phyloP scores from a whole-genome alignment of 2,113 vertebrate species.

The Brachionichthys hirsutus region DNA sequence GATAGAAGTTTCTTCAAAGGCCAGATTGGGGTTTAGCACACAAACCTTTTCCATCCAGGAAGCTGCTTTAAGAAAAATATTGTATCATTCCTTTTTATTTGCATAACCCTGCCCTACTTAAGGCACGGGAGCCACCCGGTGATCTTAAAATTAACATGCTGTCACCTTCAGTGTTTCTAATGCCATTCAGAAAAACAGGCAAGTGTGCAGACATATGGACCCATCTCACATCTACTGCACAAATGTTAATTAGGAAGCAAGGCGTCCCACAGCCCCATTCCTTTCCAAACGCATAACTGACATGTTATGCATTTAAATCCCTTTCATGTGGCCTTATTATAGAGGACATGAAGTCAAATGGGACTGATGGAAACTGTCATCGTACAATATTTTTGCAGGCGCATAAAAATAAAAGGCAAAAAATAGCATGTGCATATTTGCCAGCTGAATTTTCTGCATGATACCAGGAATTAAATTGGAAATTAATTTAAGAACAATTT shows the following conservation, averaged over 20 bases:
- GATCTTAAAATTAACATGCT: slow-evolving; percentile 74
- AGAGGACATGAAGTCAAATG: slow-evolving; percentile 62
- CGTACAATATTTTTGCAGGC: slow-evolving; percentile 25
- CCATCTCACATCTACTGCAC: slow-evolving; percentile 69
- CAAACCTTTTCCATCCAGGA: slow-evolving; percentile 39
- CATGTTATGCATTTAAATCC: slow-evolving; percentile 75
- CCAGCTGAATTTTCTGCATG: slow-evolving; percentile 6
- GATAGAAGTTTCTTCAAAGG: slow-evolving; percentile 19
- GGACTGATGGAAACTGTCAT: slow-evolving; percentile 61
- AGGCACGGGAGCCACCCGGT: slow-evolving; percentile 69
- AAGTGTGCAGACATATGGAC: slow-evolving; percentile 68
- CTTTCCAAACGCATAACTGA: slow-evolving; percentile 67
- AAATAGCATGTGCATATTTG: slow-evolving; percentile 23
- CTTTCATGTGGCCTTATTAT: slow-evolving; percentile 74
- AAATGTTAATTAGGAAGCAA: slow-evolving; percentile 76
- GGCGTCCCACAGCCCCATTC: slow-evolving; percentile 70
- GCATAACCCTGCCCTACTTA: slow-evolving; percentile 72
- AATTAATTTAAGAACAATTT: slow-evolving; percentile 37
- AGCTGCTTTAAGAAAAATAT: slow-evolving; percentile 33
- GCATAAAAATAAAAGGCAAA: slow-evolving; percentile 35
- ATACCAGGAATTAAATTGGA: slow-evolving; percentile 32
- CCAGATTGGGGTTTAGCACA: slow-evolving; percentile 23
- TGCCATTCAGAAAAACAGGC: slow-evolving; percentile 75
- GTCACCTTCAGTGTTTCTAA: slow-evolving; percentile 77
- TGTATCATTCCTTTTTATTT: slow-evolving; percentile 67